phyloP scores from a whole-genome alignment of 2,797 vertebrate species.

The Bucorvus abyssinicus region DNA sequence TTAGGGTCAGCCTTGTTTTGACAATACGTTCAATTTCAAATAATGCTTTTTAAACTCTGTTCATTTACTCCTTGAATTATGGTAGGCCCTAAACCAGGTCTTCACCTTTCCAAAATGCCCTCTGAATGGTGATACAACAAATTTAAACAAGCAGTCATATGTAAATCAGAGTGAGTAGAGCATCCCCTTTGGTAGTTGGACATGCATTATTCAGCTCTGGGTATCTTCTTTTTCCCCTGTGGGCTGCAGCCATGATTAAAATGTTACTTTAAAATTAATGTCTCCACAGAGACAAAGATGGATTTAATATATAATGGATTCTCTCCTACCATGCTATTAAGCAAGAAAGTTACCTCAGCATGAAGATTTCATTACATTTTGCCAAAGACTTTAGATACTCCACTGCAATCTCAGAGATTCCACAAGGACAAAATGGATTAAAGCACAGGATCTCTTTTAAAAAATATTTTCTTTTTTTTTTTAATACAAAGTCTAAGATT shows the following conservation, averaged over 20 bases:
- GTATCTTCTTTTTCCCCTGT: constrained; percentile 47
- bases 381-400: not conserved
- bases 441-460: not conserved
- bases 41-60: constrained; percentile 15
- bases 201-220: constrained; percentile 53
- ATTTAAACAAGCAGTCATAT: constrained; percentile 54
- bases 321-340: constrained; percentile 34
- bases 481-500: not conserved
- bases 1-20: not conserved
- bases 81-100: not conserved
- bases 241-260: constrained; percentile 58
- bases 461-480: not conserved
- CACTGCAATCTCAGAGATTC: not conserved
- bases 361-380: constrained; percentile 44
- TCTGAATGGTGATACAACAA: constrained; percentile 16
- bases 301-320: constrained; percentile 55
- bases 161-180: constrained; percentile 65
- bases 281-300: constrained; percentile 60
- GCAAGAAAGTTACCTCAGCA: constrained; percentile 45
- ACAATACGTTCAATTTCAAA: not conserved
- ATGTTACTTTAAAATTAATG: constrained; percentile 60
- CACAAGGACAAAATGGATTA: not conserved
- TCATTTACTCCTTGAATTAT: constrained; percentile 13
- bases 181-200: constrained; percentile 37
- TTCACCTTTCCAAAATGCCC: constrained; percentile 29